phyloP scores from a whole-genome alignment of 2,888 invertebrate species.

The Danaus chrysippus region DNA sequence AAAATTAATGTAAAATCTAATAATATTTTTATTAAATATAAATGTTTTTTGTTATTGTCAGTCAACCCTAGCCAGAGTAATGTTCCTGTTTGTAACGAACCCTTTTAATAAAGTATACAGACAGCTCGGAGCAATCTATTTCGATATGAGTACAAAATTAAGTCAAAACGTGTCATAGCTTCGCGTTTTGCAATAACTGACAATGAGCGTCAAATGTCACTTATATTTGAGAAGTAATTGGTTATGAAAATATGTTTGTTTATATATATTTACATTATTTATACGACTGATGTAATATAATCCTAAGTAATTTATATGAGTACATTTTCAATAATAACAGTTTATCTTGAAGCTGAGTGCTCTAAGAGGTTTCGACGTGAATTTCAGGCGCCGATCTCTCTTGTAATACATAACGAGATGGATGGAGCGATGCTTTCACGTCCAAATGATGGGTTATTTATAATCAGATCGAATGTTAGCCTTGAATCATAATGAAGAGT shows the following conservation, averaged over 20 bases:
- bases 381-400: too few relatives aligned
- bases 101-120: constrained; percentile 18
- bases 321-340: too few relatives aligned
- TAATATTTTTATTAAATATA: background rate
- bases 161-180: constrained; percentile 10
- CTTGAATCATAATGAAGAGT: too few relatives aligned
- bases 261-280: too few relatives aligned
- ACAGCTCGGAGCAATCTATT: constrained; percentile 25
- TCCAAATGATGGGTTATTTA: too few relatives aligned
- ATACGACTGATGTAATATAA: too few relatives aligned
- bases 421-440: too few relatives aligned
- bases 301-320: too few relatives aligned
- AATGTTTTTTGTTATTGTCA: background rate
- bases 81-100: constrained; percentile 24
- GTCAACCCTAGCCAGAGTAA: constrained; percentile 23
- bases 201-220: background rate
- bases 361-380: too few relatives aligned
- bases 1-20: background rate
- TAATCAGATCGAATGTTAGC: too few relatives aligned
- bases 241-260: background rate
- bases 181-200: constrained; percentile 10
- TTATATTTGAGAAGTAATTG: background rate
- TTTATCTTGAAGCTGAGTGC: too few relatives aligned
- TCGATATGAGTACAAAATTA: constrained; percentile 14
- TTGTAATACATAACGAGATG: too few relatives aligned